A percentile compares a stretch with the other conserved stretches of the same genome.
phyloP scores from a whole-genome alignment of 2,888 invertebrate genomes.

The Cremastinae sp. region DNA sequence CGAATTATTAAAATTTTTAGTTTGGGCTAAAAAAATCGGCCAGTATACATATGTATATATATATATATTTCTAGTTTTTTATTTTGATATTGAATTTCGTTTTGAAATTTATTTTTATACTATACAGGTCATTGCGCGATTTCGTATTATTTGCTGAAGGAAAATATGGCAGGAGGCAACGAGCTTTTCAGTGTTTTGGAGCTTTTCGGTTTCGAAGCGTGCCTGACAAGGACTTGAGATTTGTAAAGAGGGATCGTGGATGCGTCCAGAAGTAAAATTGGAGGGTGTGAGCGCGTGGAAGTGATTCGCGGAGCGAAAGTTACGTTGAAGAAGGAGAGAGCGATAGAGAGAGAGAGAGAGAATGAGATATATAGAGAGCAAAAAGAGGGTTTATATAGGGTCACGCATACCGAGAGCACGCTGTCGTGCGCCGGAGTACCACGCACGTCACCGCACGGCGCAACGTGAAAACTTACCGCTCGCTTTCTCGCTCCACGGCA shows the following conservation, averaged over 20 bases:
- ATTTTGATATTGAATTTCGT: too few relatives aligned
- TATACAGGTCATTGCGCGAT: too few relatives aligned
- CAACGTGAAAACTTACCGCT: slow-evolving; percentile 38
- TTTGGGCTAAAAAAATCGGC: too few relatives aligned
- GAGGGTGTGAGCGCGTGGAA: slow-evolving; percentile 30
- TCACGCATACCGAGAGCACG: slow-evolving; percentile 46
- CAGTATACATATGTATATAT: too few relatives aligned
- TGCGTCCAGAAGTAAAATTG: slow-evolving; percentile 43
- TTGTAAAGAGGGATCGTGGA: slow-evolving; percentile 42
- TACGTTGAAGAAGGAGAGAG: background rate
- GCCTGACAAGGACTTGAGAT: background rate
- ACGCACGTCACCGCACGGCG: slow-evolving; percentile 29
- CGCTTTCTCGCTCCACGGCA: slow-evolving; percentile 23
- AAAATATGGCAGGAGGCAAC: too few relatives aligned
- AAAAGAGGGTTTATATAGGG: slow-evolving; percentile 11
- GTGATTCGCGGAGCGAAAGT: slow-evolving; percentile 27
- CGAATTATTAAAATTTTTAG: too few relatives aligned
- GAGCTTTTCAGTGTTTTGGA: too few relatives aligned
- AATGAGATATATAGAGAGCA: too few relatives aligned
- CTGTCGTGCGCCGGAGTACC: slow-evolving; percentile 25
- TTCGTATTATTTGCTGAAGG: too few relatives aligned
- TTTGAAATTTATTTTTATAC: too few relatives aligned
- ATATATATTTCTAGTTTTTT: too few relatives aligned
- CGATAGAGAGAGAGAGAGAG: slow-evolving; percentile 20
- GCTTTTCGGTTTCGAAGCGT: too few relatives aligned